Percentiles rank a stretch among this genome's conserved stretches.
Evolutionary conservation across 2,797 vertebrate genomes (phyloP).

Genomic region (Aulostomus chinensis): DNA sequence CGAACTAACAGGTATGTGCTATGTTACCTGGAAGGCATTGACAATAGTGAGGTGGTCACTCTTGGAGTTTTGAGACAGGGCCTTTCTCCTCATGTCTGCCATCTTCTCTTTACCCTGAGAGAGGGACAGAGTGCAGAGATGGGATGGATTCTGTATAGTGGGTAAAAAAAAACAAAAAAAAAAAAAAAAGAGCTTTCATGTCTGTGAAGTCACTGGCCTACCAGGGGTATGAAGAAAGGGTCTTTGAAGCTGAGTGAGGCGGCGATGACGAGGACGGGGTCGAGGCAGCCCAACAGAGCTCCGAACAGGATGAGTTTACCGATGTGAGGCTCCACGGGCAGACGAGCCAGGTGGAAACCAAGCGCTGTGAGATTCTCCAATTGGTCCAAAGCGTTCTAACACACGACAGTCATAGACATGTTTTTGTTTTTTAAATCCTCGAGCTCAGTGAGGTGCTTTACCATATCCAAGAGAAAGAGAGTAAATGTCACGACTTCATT

Average conservation of each 20-base stretch:
- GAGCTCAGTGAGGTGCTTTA: no score
- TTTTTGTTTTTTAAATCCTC: no score
- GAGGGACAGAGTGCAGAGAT: no score
- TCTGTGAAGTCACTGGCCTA: constrained; percentile 50
- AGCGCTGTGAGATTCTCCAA: constrained; percentile 91
- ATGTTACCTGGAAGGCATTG: constrained; percentile 89
- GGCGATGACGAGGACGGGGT: constrained; percentile 95
- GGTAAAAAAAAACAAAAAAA: no score
- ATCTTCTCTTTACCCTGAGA: constrained; percentile 95
- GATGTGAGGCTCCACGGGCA: constrained; percentile 96
- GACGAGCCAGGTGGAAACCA: constrained; percentile 91
- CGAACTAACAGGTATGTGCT: not conserved
- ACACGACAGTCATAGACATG: constrained; percentile 23
- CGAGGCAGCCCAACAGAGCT: constrained; percentile 92
- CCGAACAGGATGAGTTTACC: constrained; percentile 99
- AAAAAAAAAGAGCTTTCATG: constrained; percentile 28
- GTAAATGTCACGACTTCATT: no score
- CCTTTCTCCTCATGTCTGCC: constrained; percentile 90
- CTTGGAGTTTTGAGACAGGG: constrained; percentile 88
- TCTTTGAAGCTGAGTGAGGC: constrained; percentile 99
- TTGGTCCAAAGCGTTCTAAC: constrained; percentile 91
- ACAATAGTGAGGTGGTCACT: constrained; percentile 96
- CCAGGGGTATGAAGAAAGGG: constrained; percentile 97
- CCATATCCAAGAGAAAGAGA: no score
- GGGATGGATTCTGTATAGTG: no score